These are phyloP conservation scores for Cirrhinus mrigala DNA, from an alignment of 2,797 vertebrate species.

Conservation along the genomic window DNA sequence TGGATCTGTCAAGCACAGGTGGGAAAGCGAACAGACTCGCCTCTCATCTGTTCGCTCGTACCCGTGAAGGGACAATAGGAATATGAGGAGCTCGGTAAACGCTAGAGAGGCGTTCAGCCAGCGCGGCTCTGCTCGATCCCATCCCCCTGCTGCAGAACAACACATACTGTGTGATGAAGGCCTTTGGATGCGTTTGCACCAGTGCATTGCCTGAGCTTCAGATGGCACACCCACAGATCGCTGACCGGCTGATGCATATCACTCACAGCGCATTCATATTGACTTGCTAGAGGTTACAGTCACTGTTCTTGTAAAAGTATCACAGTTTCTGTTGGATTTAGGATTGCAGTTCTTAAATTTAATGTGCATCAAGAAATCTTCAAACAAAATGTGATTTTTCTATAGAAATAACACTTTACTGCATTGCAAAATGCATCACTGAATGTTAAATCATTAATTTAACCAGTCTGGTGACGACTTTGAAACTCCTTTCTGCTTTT, in stretches of 20 bases:
- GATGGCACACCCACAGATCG: neutral
- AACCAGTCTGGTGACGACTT: no score
- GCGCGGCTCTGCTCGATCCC: neutral
- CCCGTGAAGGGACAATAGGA: slow-evolving; percentile 1
- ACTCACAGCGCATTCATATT: neutral
- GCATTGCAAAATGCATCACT: no score
- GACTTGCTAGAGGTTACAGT: neutral
- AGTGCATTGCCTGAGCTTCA: neutral
- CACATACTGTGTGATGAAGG: neutral
- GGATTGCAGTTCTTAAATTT: neutral
- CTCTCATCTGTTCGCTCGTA: slow-evolving; percentile 3
- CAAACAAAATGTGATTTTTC: no score
- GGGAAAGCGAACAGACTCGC: neutral
- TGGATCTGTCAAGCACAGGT: neutral
- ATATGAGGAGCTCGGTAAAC: neutral
- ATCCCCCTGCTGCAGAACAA: slow-evolving; percentile 21
- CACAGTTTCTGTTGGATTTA: neutral
- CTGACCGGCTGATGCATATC: neutral
- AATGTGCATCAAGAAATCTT: no score
- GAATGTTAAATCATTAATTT: no score
- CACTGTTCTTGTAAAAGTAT: neutral
- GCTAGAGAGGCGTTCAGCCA: slow-evolving; percentile 15
- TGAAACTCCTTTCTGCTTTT: no score
- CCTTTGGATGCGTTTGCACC: neutral
- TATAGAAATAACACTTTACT: no score